Conservation (phyloP, 2,888 invertebrate genomes). For the Galeopsomyia nigrocyanea region DNA sequence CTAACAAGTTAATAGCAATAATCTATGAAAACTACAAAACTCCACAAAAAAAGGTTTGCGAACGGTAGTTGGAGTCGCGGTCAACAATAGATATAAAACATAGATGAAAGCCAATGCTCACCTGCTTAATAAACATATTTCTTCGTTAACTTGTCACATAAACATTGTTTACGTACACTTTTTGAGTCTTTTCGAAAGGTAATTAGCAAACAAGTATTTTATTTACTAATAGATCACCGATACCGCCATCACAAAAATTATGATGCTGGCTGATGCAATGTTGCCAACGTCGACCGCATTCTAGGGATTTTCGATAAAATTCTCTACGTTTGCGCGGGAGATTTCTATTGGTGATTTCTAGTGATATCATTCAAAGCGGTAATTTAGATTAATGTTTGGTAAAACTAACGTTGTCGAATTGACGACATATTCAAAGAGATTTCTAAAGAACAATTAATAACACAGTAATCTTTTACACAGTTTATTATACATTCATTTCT, state of each 20-base stretch:
- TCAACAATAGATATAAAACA: not conserved
- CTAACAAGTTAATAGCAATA: not conserved
- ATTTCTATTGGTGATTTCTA: slow-evolving; percentile 11
- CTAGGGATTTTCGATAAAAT: slow-evolving; percentile 39
- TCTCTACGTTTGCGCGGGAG: slow-evolving; percentile 59
- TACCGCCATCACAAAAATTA: slow-evolving; percentile 39
- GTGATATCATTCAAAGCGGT: not conserved
- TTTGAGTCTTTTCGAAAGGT: slow-evolving; percentile 14
- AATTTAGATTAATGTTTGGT: not conserved
- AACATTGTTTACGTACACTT: slow-evolving; percentile 33
- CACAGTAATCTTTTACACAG: slow-evolving; percentile 22
- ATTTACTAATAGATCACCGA: slow-evolving; percentile 41
- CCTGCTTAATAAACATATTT: slow-evolving; percentile 64
- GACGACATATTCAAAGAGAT: not conserved
- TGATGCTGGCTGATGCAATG: slow-evolving; percentile 33
- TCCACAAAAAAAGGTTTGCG: too few species aligned
- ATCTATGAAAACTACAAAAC: not conserved
- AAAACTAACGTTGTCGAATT: not conserved
- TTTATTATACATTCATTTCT: slow-evolving; percentile 41
- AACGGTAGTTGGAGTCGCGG: too few species aligned
- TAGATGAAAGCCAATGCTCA: slow-evolving; percentile 39
- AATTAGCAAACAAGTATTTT: slow-evolving; percentile 30
- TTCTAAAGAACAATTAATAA: not conserved
- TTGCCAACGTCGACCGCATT: slow-evolving; percentile 8
- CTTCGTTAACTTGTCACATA: slow-evolving; percentile 31